Evolutionary conservation across 2,888 invertebrate species (phyloP).

Genomic region (Andrena bicolor): DNA sequence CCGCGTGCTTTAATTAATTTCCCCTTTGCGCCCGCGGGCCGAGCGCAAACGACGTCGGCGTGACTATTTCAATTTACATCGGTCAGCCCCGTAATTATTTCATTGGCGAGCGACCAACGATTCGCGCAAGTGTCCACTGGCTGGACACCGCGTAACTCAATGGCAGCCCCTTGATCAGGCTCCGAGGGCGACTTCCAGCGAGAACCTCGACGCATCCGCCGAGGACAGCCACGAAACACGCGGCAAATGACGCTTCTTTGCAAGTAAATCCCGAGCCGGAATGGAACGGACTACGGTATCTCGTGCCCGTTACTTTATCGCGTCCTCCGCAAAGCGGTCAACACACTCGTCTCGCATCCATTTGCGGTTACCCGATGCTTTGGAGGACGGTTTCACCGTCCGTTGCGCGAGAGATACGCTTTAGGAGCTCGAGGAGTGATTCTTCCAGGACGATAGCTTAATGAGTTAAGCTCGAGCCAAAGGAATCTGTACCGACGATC

Average conservation of each 20-base stretch:
- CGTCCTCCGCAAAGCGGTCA: not conserved
- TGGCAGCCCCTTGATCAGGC: constrained; percentile 3
- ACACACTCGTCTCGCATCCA: constrained; percentile 1
- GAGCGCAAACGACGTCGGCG: constrained; percentile 42
- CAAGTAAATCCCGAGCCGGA: not conserved
- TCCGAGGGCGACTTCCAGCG: not conserved
- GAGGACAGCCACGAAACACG: not conserved
- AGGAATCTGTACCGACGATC: not conserved
- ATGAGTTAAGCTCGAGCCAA: not conserved
- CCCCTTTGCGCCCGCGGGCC: constrained; percentile 45
- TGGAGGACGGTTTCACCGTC: not conserved
- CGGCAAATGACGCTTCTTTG: not conserved
- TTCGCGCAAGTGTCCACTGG: not conserved
- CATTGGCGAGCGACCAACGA: constrained; percentile 29
- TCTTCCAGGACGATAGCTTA: not conserved
- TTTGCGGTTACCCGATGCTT: not conserved
- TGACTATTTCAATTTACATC: constrained; percentile 60
- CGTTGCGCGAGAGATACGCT: not conserved
- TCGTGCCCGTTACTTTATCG: not conserved
- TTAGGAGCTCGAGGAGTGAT: not conserved
- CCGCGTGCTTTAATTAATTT: constrained; percentile 59
- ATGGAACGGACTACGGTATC: not conserved
- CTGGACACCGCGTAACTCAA: constrained; percentile 11
- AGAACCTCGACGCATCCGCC: too few species aligned
- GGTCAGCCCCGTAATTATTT: constrained; percentile 60